These are phyloP conservation scores for Rafetus swinhoei DNA, from an alignment of 2,113 vertebrate species.

Conservation along the genomic window DNA sequence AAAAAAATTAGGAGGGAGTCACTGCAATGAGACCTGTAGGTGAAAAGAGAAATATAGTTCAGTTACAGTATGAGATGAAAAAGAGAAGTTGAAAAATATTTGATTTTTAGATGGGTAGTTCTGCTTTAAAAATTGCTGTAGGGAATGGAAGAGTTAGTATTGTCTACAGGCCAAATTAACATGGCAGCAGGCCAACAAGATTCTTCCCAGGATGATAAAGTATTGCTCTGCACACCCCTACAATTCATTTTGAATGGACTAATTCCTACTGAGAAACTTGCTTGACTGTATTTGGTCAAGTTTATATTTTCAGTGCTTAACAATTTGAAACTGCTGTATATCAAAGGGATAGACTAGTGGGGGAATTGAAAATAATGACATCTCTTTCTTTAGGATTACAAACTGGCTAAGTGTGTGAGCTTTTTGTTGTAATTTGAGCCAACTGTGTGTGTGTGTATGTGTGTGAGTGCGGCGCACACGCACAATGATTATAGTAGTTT, in stretches of 20 bases:
- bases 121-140: neutral
- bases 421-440: neutral
- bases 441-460: neutral
- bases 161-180: neutral
- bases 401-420: neutral
- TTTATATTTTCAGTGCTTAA: slow-evolving; percentile 28
- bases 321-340: slow-evolving; percentile 47
- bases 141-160: slow-evolving; percentile 1
- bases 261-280: neutral
- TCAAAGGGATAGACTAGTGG: slow-evolving; percentile 12
- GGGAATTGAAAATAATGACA: neutral
- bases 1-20: neutral
- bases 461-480: neutral
- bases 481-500: neutral
- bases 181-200: slow-evolving; percentile 12
- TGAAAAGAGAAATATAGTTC: neutral
- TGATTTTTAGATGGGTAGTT: neutral
- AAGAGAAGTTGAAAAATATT: neutral
- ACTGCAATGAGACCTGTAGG: neutral
- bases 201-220: slow-evolving; percentile 39
- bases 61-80: neutral
- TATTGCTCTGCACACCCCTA: neutral
- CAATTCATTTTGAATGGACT: slow-evolving; percentile 35
- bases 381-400: neutral
- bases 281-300: slow-evolving; percentile 42